Base-by-base conservation (phyloP, 2,113 vertebrate genomes). In the Prochilodus magdalenae region DNA sequence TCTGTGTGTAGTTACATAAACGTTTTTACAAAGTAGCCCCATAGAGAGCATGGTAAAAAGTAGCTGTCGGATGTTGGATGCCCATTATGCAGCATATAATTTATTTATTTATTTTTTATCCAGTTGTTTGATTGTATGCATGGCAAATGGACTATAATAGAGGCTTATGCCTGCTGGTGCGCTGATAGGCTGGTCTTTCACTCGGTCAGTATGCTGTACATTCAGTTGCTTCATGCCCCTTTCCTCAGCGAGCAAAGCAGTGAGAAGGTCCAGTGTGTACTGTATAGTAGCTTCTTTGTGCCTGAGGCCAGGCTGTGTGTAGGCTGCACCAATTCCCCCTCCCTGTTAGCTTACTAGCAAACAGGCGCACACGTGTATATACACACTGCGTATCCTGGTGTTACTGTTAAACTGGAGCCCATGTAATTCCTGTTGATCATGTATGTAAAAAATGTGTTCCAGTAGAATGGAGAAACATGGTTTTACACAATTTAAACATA, bases 221-320 rank as follows among this genome's bases (percentile, higher is more conserved):
- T 36, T 26, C 24, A 11, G 27, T 67, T 74, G 72, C 70, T 53
- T 40, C 59, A 51, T 63, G 79, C 33, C 65, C 40, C 60, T 66
- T 80, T 75, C 62, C 24, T 14, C 5, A 40, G 18, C 72, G 66
- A 53, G 77, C 73, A 57, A n/a, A 63, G 79, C 62, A 4, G 73
- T 80, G 67, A 86, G 73, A 67, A 73, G 73, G 40, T n/a, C 74
- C 77, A 83, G 49, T 86, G 77, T 83, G 29, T n/a, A 40, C 73
- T 36, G 70, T 26, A 83, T 80, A 81, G 82, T 75, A 59, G 29
- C 49, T 8, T 73, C 81, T 77, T 86, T 86, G 85, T 86, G 63
- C 26, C 53, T 62, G 60, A 59, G 14, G 73, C 59, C 77, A 76
- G 15, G 49, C 49, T 51, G 49, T 1, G 79, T 47, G 27, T 40